These are phyloP conservation scores for Perithous albicinctus DNA, from an alignment of 2,888 invertebrate genomes.

Conservation along the genomic window DNA sequence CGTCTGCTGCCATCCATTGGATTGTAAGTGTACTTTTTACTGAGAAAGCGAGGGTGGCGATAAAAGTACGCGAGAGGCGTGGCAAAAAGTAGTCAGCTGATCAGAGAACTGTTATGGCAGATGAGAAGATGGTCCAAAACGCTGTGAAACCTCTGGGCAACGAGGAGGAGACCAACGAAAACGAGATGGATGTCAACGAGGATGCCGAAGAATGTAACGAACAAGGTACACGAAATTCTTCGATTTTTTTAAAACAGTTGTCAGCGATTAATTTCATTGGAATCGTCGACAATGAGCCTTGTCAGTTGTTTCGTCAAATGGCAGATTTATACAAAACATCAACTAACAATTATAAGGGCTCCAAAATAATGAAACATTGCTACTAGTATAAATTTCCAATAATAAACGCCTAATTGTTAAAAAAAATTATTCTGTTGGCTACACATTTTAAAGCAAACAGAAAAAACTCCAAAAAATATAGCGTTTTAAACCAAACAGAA, in stretches of 20 bases:
- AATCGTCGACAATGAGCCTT: neutral
- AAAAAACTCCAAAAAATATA: too few species aligned
- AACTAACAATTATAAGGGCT: neutral
- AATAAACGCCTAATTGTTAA: too few species aligned
- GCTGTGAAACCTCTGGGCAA: constrained; percentile 74
- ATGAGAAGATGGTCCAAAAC: constrained; percentile 78
- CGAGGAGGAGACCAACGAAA: constrained; percentile 62
- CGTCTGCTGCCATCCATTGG: constrained; percentile 48
- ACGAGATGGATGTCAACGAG: constrained; percentile 55
- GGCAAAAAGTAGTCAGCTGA: constrained; percentile 56
- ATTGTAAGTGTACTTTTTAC: neutral
- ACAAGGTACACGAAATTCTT: constrained; percentile 48
- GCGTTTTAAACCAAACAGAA: too few species aligned
- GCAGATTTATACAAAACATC: neutral
- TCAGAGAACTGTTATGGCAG: constrained; percentile 74
- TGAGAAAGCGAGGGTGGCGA: neutral
- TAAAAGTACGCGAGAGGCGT: constrained; percentile 56
- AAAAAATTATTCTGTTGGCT: too few species aligned
- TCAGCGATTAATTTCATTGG: neutral
- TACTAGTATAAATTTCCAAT: neutral
- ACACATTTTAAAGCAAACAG: too few species aligned
- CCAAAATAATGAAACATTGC: neutral
- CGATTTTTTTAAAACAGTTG: neutral
- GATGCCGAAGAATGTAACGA: constrained; percentile 63
- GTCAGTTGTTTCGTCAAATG: neutral